These are phyloP conservation scores for Myodes glareolus DNA, from an alignment of 2,113 vertebrate species.

Conservation along the genomic window DNA sequence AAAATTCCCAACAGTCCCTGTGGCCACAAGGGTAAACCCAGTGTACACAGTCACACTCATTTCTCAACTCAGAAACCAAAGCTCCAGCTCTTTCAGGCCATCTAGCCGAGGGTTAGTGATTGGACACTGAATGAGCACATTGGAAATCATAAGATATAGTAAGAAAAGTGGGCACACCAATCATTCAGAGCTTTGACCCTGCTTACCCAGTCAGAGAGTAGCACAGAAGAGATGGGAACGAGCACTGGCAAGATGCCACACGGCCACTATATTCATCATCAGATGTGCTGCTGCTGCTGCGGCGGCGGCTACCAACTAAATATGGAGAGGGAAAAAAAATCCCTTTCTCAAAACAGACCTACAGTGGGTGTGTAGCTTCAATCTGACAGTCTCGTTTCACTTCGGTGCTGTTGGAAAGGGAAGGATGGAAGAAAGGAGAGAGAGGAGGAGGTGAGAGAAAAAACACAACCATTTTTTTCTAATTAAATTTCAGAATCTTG, in stretches of 20 bases:
- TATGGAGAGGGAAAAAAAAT: slow-evolving; percentile 44
- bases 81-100: slow-evolving; percentile 43
- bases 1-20: slow-evolving; percentile 49
- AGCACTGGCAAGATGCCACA: neutral
- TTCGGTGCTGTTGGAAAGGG: slow-evolving; percentile 61
- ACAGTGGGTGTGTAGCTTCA: slow-evolving; percentile 73
- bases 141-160: slow-evolving; percentile 39
- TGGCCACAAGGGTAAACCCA: neutral
- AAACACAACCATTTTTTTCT: slow-evolving; percentile 83
- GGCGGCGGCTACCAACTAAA: slow-evolving; percentile 46
- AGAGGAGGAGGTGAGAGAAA: slow-evolving; percentile 77
- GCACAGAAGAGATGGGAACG: slow-evolving; percentile 18
- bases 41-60: neutral
- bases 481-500: slow-evolving; percentile 87
- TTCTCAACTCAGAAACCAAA: slow-evolving; percentile 61
- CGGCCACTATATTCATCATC: neutral
- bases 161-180: slow-evolving; percentile 40
- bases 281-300: neutral
- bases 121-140: slow-evolving; percentile 47
- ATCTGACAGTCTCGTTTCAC: slow-evolving; percentile 72
- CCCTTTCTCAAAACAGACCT: slow-evolving; percentile 66
- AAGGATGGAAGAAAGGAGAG: slow-evolving; percentile 29
- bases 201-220: slow-evolving; percentile 1
- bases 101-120: slow-evolving; percentile 11
- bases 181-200: slow-evolving; percentile 13